Percentiles rank a stretch among this genome's conserved stretches.
Conservation (phyloP, 2,113 vertebrate species). For the Nymphicus hollandicus region DNA sequence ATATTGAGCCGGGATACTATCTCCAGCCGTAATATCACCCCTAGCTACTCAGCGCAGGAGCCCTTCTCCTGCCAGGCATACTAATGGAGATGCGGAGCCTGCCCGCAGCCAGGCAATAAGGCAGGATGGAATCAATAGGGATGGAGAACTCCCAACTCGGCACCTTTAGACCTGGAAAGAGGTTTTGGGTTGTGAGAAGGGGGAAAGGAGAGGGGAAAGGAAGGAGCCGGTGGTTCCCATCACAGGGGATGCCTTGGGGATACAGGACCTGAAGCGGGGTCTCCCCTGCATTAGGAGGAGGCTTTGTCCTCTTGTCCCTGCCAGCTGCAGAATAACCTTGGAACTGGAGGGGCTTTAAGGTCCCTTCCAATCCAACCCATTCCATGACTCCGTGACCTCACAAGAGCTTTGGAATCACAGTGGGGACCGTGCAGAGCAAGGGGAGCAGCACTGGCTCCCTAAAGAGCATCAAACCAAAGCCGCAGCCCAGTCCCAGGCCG, state of each 20-base stretch:
- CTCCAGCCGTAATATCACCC: constrained; percentile 48
- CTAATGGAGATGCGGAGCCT: constrained; percentile 9
- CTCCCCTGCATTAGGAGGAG: rapidly evolving
- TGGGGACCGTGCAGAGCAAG: not conserved
- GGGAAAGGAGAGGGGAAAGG: not conserved
- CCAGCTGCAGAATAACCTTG: not conserved
- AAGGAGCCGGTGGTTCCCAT: not conserved
- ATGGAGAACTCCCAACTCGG: not conserved
- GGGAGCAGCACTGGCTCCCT: rapidly evolving
- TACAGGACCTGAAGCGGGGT: rapidly evolving
- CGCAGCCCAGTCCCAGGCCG: not conserved
- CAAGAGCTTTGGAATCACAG: not conserved
- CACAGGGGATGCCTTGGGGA: not conserved
- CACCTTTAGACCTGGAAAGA: not conserved
- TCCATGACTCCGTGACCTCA: not conserved
- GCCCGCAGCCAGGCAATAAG: not conserved
- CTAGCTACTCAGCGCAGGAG: not conserved
- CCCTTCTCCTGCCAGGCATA: constrained; percentile 25
- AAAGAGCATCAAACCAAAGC: not conserved
- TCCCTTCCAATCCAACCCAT: not conserved
- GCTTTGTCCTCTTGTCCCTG: not conserved
- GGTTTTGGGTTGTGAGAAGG: not conserved
- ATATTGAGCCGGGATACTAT: constrained; percentile 87
- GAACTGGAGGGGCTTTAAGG: not conserved
- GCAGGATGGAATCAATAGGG: not conserved